Evolutionary conservation across 2,888 invertebrate genomes (phyloP).

Genomic region (Leucophenga montana): DNA sequence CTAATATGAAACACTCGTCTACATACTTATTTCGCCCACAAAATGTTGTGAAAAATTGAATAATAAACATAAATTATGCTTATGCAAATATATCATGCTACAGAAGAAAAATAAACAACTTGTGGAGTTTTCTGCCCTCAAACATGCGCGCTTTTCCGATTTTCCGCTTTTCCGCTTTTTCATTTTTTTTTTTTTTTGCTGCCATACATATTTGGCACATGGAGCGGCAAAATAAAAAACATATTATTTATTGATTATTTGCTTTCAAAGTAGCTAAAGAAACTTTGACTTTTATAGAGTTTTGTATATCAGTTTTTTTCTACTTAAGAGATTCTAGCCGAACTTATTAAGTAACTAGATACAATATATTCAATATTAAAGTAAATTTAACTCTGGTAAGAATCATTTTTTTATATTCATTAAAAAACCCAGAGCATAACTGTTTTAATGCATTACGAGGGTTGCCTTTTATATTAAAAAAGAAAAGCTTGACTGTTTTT

Average conservation of each 20-base stretch:
- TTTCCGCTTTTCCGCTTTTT: neutral
- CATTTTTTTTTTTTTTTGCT: neutral
- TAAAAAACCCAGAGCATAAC: too few relatives aligned
- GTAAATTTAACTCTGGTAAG: too few relatives aligned
- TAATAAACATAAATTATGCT: constrained; percentile 25
- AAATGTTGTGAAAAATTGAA: constrained; percentile 21
- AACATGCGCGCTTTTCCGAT: neutral
- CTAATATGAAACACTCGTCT: neutral
- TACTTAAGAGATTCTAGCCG: too few relatives aligned
- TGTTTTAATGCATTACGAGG: too few relatives aligned
- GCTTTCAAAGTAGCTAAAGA: neutral
- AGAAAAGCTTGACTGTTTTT: too few relatives aligned
- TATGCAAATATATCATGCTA: constrained; percentile 22
- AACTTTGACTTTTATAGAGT: too few relatives aligned
- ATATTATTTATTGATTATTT: constrained; percentile 20
- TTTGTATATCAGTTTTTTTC: too few relatives aligned
- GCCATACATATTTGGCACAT: neutral
- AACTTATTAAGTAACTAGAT: too few relatives aligned
- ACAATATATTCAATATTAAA: too few relatives aligned
- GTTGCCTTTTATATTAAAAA: too few relatives aligned
- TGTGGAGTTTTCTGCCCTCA: neutral
- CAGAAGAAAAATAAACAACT: constrained; percentile 8
- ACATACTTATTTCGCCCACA: constrained; percentile 2
- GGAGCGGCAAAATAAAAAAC: neutral
- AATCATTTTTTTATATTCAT: too few relatives aligned